Conservation (phyloP, 2,113 vertebrate genomes). For the Rattus rattus region DNA sequence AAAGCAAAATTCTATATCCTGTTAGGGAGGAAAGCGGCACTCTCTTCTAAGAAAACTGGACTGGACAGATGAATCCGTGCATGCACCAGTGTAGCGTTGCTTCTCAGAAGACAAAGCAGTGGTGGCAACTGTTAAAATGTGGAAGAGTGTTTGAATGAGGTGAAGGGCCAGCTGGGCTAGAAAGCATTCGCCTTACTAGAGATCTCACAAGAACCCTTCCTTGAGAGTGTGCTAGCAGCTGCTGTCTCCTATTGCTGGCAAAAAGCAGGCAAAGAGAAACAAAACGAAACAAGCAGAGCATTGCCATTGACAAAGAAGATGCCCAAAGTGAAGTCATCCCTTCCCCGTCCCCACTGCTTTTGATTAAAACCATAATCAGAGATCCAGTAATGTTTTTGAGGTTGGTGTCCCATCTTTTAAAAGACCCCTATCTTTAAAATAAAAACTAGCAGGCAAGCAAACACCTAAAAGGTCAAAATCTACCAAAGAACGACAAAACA, state of each 20-base stretch:
- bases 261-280: not conserved
- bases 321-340: conserved; percentile 52
- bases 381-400: conserved; percentile 56
- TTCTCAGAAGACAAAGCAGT: conserved; percentile 67
- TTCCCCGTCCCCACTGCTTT: conserved; percentile 61
- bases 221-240: conserved; percentile 42
- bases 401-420: conserved; percentile 50
- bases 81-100: conserved; percentile 63
- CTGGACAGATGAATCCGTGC: conserved; percentile 51
- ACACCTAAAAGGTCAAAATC: conserved; percentile 77
- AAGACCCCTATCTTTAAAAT: conserved; percentile 82
- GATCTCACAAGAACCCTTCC: conserved; percentile 53
- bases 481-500: conserved; percentile 87
- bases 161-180: conserved; percentile 33
- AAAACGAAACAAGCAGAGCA: not conserved
- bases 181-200: conserved; percentile 62
- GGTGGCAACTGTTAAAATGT: conserved; percentile 59
- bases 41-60: conserved; percentile 57
- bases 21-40: conserved; percentile 4
- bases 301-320: conserved; percentile 57
- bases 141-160: not conserved
- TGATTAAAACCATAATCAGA: conserved; percentile 76
- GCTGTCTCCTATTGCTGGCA: not conserved
- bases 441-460: conserved; percentile 74
- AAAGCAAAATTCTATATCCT: conserved; percentile 61